phyloP scores from a whole-genome alignment of 2,888 invertebrate species.

The Helleia helle region DNA sequence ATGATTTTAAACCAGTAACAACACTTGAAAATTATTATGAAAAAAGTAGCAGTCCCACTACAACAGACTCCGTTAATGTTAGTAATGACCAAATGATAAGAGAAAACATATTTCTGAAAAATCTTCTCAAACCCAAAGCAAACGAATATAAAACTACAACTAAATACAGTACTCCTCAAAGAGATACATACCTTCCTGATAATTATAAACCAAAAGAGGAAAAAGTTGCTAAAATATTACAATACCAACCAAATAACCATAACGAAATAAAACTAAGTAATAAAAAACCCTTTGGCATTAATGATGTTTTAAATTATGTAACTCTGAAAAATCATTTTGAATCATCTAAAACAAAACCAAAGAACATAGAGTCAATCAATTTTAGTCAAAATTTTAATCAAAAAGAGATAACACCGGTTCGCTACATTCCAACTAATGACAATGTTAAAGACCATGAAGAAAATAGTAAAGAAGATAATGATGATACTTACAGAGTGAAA shows the following conservation, averaged over 20 bases:
- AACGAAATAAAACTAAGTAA: conserved; percentile 37
- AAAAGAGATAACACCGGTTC: conserved; percentile 30
- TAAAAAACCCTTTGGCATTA: conserved; percentile 44
- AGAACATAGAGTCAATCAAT: conserved; percentile 26
- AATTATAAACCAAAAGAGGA: conserved; percentile 33
- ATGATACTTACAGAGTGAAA: conserved; percentile 30
- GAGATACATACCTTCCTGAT: conserved; percentile 23
- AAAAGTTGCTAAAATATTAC: conserved; percentile 37
- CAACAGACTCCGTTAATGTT: conserved; percentile 22
- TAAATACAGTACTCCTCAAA: conserved; percentile 17
- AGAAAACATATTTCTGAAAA: conserved; percentile 54
- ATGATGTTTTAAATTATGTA: conserved; percentile 50
- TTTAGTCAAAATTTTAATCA: conserved; percentile 28
- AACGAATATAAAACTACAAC: conserved; percentile 23
- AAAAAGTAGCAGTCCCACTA: conserved; percentile 25
- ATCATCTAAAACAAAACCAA: conserved; percentile 46
- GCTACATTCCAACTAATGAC: conserved; percentile 30
- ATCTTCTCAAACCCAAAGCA: conserved; percentile 33
- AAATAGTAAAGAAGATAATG: conserved; percentile 19
- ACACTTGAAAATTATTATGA: conserved; percentile 18
- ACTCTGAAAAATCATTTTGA: conserved; percentile 54
- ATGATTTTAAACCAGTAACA: conserved; percentile 31
- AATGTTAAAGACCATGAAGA: conserved; percentile 25
- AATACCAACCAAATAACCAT: conserved; percentile 32
- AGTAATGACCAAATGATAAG: conserved; percentile 35